Percentiles rank a stretch among this genome's conserved stretches.
Conservation (phyloP, 2,113 vertebrate genomes). For the Sitta europaea region DNA sequence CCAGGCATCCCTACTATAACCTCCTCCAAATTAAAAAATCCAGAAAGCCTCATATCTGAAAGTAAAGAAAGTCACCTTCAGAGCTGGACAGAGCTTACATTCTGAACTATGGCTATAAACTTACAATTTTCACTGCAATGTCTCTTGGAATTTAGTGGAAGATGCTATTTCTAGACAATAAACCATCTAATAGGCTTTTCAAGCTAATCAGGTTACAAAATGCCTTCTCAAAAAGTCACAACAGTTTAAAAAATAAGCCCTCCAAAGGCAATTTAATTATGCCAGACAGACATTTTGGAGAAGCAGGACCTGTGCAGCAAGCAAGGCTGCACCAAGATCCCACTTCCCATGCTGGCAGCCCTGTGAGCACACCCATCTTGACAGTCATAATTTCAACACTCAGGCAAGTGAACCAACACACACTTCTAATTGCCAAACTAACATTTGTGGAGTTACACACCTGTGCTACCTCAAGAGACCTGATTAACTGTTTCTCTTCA, state of each 20-base stretch:
- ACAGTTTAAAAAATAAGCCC: not conserved
- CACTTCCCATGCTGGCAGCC: not conserved
- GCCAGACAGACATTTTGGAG: not conserved
- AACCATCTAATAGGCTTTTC: not conserved
- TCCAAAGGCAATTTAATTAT: not conserved
- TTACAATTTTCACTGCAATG: not conserved
- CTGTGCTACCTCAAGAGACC: not conserved
- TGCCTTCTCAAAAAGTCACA: not conserved
- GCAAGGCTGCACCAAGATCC: not conserved
- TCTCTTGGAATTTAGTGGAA: conserved; percentile 6
- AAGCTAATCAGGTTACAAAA: conserved; percentile 13
- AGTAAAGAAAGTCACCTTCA: not conserved
- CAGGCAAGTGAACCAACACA: not conserved
- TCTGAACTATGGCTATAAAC: conserved; percentile 12
- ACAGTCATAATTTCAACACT: not conserved
- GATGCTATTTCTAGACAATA: conserved; percentile 30
- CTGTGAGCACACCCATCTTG: not conserved
- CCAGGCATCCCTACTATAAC: not conserved
- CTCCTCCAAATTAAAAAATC: not conserved
- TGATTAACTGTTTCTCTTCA: fast-evolving
- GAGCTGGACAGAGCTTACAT: not conserved
- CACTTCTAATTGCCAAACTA: not conserved
- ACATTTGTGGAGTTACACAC: not conserved
- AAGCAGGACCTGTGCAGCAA: not conserved
- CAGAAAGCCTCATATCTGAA: not conserved